phyloP scores from a whole-genome alignment of 1,140 invertebrate species.

The Mycetomoellerius zeteki region DNA sequence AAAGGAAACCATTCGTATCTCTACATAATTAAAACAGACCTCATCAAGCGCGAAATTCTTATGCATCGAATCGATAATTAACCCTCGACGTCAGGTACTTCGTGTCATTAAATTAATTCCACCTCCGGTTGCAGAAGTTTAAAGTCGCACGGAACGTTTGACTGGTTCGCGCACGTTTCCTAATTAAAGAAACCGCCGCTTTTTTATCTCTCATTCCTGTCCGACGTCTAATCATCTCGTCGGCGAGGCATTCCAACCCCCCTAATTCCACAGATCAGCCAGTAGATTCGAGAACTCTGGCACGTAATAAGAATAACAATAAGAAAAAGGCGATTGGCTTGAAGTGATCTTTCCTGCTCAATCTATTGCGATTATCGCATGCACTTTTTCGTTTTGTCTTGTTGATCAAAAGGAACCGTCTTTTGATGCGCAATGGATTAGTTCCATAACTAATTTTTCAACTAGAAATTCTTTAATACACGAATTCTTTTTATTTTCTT shows the following conservation, averaged over 20 bases:
- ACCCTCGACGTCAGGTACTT: not conserved
- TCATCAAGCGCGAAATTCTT: conserved; percentile 3
- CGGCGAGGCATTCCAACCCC: conserved; percentile 8
- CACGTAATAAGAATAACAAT: conserved; percentile 58
- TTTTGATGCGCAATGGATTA: conserved; percentile 29
- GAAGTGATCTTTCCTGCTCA: conserved; percentile 11
- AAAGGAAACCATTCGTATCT: not conserved
- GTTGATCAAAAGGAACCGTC: not conserved
- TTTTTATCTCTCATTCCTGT: not conserved
- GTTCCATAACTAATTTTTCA: conserved; percentile 23
- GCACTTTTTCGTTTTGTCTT: conserved; percentile 10
- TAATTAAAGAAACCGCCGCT: conserved; percentile 49
- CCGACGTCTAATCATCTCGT: conserved; percentile 62
- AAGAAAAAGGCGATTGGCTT: conserved; percentile 32
- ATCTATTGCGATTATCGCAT: conserved; percentile 48
- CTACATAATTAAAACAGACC: conserved; percentile 15
- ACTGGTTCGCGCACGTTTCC: conserved; percentile 27
- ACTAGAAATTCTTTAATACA: not conserved
- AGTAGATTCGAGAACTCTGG: conserved; percentile 15
- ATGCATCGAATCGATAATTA: conserved; percentile 47
- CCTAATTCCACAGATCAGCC: conserved; percentile 43
- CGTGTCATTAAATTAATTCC: conserved; percentile 55
- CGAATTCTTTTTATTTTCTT: not conserved
- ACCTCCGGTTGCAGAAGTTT: conserved; percentile 31
- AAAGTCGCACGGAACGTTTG: conserved; percentile 50